A percentile compares a stretch with the other conserved stretches of the same genome.
phyloP scores from a whole-genome alignment of 2,888 invertebrate genomes.

The Nephrotoma appendiculata region DNA sequence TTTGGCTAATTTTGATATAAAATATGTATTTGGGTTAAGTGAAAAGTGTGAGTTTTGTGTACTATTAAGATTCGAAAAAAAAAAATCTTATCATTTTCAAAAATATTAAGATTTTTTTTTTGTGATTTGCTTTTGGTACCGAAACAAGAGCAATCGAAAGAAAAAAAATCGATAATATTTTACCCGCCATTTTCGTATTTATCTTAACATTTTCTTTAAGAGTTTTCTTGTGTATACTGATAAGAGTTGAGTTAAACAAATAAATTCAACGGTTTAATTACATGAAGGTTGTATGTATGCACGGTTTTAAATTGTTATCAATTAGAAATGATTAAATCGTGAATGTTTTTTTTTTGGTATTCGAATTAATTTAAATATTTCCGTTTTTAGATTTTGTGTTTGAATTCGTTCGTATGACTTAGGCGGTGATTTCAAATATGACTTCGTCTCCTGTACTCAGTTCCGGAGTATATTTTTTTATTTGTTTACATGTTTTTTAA shows the following conservation, averaged over 20 bases:
- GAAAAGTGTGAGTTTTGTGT: neutral
- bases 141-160: neutral
- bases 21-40: neutral
- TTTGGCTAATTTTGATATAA: too few relatives aligned
- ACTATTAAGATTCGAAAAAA: neutral
- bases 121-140: neutral
- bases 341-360: neutral
- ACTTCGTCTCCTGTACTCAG: neutral
- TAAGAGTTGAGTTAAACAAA: neutral
- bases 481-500: neutral
- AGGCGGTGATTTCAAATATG: neutral
- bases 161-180: neutral
- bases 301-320: neutral
- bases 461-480: neutral
- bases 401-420: neutral
- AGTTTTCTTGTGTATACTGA: neutral
- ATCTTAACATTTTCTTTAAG: neutral
- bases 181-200: neutral
- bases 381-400: neutral
- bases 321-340: neutral
- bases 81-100: neutral
- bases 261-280: neutral
- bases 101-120: neutral
- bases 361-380: neutral
- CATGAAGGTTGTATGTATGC: neutral